phyloP scores from a whole-genome alignment of 2,888 invertebrate genomes.

The Perizoma affinitatum region DNA sequence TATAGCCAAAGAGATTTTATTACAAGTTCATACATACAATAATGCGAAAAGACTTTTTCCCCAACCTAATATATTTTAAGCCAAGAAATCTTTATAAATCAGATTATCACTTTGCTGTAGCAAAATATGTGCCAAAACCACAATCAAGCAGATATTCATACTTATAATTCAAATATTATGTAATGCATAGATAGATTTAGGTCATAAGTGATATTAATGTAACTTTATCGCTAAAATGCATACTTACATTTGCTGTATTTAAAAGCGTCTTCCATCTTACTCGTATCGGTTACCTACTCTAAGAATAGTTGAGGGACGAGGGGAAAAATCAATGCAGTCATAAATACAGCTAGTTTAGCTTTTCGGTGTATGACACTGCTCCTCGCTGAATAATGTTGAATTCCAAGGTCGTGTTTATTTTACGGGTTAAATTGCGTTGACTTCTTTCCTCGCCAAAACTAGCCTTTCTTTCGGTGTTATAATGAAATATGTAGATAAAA shows the following conservation, averaged over 20 bases:
- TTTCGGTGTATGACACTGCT: constrained; percentile 47
- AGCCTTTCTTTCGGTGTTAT: constrained; percentile 80
- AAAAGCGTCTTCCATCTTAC: constrained; percentile 83
- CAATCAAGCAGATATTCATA: constrained; percentile 67
- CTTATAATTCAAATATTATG: constrained; percentile 67
- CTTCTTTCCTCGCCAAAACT: constrained; percentile 35
- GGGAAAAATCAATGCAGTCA: constrained; percentile 46
- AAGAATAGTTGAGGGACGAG: constrained; percentile 62
- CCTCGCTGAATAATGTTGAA: constrained; percentile 26
- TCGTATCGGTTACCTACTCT: constrained; percentile 74
- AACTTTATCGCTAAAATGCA: constrained; percentile 75
- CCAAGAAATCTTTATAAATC: constrained; percentile 29
- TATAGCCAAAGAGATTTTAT: no score
- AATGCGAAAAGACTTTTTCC: no score
- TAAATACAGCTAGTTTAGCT: constrained; percentile 26
- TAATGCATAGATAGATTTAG: constrained; percentile 73
- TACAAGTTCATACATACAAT: no score
- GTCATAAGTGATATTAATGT: constrained; percentile 77
- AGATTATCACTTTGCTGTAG: constrained; percentile 33
- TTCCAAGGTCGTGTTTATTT: constrained; percentile 23
- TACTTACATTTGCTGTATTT: constrained; percentile 78
- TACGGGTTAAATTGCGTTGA: constrained; percentile 25
- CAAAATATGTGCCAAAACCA: constrained; percentile 71
- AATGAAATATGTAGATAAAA: constrained; percentile 67
- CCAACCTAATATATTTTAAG: constrained; percentile 20